Conservation (phyloP, 1,140 invertebrate genomes). For the Zaprionus kolodkinae region DNA sequence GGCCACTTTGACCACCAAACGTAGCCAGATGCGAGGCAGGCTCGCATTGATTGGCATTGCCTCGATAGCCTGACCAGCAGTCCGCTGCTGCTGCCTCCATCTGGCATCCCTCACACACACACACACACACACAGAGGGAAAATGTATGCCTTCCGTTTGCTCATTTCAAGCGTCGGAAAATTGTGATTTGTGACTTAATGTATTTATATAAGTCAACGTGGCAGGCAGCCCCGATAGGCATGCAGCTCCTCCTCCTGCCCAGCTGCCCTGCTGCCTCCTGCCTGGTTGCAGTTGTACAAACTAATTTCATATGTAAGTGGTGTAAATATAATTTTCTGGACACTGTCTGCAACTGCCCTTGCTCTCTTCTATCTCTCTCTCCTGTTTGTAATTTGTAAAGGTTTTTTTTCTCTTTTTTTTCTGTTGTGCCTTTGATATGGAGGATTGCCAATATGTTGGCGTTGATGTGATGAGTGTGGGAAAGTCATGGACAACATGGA, state of each 20-base stretch:
- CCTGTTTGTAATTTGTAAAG: conserved; percentile 68
- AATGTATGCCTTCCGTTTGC: conserved; percentile 82
- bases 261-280: conserved; percentile 16
- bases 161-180: conserved; percentile 81
- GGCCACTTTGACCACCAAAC: conserved; percentile 47
- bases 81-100: conserved; percentile 15
- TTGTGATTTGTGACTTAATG: conserved; percentile 84
- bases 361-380: neutral
- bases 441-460: conserved; percentile 76
- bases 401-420: conserved; percentile 51
- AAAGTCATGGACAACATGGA: conserved; percentile 41
- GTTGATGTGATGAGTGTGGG: conserved; percentile 75
- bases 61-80: conserved; percentile 53
- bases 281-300: conserved; percentile 70
- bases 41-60: conserved; percentile 71
- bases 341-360: conserved; percentile 15
- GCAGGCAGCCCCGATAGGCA: conserved; percentile 10
- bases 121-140: conserved; percentile 40
- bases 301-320: conserved; percentile 83
- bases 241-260: neutral
- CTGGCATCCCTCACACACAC: conserved; percentile 23
- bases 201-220: conserved; percentile 78
- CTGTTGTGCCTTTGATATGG: conserved; percentile 55
- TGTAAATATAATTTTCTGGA: conserved; percentile 82
- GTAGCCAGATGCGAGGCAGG: conserved; percentile 11